Evolutionary conservation across 2,888 invertebrate genomes (phyloP), one percentile per base, ranked within the genome.

Genomic region (Diadegma fenestrale): DNA sequence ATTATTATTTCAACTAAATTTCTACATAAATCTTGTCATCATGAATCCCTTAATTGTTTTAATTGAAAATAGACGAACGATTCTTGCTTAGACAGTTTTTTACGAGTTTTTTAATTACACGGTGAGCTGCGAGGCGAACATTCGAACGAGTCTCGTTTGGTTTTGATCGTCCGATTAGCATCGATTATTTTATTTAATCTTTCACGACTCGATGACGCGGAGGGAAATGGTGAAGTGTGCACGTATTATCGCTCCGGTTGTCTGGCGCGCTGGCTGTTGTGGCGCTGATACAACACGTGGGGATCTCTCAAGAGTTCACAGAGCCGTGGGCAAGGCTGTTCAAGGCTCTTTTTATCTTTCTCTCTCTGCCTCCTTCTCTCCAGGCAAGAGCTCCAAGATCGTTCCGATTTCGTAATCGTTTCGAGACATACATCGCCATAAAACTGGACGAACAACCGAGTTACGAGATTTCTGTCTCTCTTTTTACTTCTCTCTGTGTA

Each of bases 251-350:
- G 58, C 61, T 66, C 41, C 54, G 61, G 75, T 58, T 58, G 77
- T 22, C 61, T 30, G 48, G 66, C 68, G 19, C 12, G 43, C 43
- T 37, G 43, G 45, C 69, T 63, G 76, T 63, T 54, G 54, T n/a
- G 4, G 10, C 19, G 75, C 66, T 66, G 73, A 64, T 72, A 77
- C 66, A 68, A 61, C 80, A 81, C 77, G 78, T 81, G 66, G 77
- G 68, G 51, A 30, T 73, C 61, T 51, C 80, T 73, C 17, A 63
- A 76, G 81, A 84, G 84, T 78, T 72, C 77, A 81, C 45, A 75
- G 80, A 45, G 73, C 82, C 90, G 88, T 89, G 88, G 91, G 91
- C 92, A 92, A 93, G 92, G 91, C 90, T 92, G 91, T 90, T 89
- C 92, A 92, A 93, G 92, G 92, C 88, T 91, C 89, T 88, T 87